A percentile compares a stretch with the other conserved stretches of the same genome.
Evolutionary conservation across 1,140 invertebrate genomes (phyloP).

Genomic region (Asobara japonica): DNA sequence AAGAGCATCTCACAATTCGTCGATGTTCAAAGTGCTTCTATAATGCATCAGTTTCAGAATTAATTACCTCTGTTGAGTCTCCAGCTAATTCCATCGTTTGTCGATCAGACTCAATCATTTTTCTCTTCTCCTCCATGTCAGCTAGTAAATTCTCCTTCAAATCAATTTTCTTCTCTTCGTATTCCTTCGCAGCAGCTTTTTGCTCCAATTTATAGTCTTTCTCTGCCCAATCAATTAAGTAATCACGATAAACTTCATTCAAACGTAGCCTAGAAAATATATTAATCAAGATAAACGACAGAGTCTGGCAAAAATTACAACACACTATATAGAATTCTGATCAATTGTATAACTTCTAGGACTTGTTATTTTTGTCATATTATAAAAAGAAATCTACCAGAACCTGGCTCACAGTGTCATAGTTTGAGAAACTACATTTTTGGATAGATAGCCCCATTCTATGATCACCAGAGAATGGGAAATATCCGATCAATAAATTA

Average conservation of each 20-base stretch:
- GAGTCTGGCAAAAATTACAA: too few relatives aligned
- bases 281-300: not conserved
- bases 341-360: too few relatives aligned
- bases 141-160: conserved; percentile 88
- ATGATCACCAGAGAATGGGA: too few relatives aligned
- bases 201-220: conserved; percentile 89
- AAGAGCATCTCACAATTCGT: too few relatives aligned
- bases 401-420: too few relatives aligned
- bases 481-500: too few relatives aligned
- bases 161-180: conserved; percentile 95
- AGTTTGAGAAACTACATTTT: too few relatives aligned
- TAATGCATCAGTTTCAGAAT: not conserved
- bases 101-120: conserved; percentile 88
- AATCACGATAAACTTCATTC: conserved; percentile 86
- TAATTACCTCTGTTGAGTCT: conserved; percentile 79
- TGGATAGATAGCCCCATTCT: too few relatives aligned
- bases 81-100: conserved; percentile 88
- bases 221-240: conserved; percentile 87
- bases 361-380: too few relatives aligned
- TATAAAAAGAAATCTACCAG: too few relatives aligned
- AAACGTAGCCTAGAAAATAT: conserved; percentile 70
- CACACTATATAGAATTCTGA: not conserved
- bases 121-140: conserved; percentile 93
- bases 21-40: not conserved
- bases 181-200: conserved; percentile 87